These are phyloP conservation scores for Protosalanx chinensis DNA, from an alignment of 2,797 vertebrate genomes.

Conservation along the genomic window DNA sequence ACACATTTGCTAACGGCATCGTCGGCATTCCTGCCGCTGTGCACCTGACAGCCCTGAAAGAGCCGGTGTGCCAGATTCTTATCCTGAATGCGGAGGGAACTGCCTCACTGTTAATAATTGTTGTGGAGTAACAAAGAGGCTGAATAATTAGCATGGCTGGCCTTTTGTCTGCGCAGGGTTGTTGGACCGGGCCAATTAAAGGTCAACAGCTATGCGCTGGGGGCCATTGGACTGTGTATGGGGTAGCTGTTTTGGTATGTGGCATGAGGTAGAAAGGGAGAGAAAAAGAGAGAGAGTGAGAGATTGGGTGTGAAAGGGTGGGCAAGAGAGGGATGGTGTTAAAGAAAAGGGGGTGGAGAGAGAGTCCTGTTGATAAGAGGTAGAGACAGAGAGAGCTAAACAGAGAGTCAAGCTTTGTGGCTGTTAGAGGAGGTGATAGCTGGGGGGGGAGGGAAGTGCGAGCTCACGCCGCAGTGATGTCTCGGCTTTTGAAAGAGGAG, in stretches of 20 bases:
- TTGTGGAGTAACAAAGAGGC: slow-evolving; percentile 14
- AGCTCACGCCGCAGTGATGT: background rate
- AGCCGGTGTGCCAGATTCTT: slow-evolving; percentile 34
- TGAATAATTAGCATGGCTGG: slow-evolving; percentile 39
- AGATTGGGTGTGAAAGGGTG: background rate
- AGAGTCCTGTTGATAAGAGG: background rate
- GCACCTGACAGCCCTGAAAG: slow-evolving; percentile 48
- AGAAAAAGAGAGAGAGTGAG: slow-evolving; percentile 34
- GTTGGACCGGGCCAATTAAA: slow-evolving; percentile 18
- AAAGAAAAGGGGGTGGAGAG: background rate
- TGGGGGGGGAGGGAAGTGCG: background rate
- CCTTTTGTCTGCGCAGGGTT: slow-evolving; percentile 28
- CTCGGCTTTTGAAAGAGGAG: background rate
- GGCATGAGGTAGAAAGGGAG: slow-evolving; percentile 19
- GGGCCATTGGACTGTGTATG: background rate
- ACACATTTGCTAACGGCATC: slow-evolving; percentile 40
- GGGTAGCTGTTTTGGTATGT: slow-evolving; percentile 18
- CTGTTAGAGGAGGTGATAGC: too few species aligned
- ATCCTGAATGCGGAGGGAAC: slow-evolving; percentile 40
- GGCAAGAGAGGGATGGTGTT: background rate
- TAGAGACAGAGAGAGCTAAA: background rate
- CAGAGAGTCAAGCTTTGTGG: background rate
- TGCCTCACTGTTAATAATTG: slow-evolving; percentile 49
- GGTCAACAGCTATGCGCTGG: slow-evolving; percentile 13
- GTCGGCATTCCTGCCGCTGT: slow-evolving; percentile 54